Evolutionary conservation across 2,888 invertebrate genomes (phyloP), one percentile per base, ranked within the genome.

Genomic region (Hydrotaea diabolus): DNA sequence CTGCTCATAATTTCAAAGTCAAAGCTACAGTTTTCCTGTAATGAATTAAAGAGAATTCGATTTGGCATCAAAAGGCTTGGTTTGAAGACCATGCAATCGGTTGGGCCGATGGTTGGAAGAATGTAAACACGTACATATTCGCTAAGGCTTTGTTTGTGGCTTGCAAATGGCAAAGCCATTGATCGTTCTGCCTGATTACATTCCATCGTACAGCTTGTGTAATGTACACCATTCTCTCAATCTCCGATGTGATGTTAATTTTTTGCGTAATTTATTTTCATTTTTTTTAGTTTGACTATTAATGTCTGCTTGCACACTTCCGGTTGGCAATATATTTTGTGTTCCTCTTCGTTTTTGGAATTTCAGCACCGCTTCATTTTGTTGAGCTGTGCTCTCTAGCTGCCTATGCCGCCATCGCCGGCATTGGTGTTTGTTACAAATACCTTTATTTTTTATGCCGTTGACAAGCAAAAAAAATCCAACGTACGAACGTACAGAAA

Each of bases 181-280:
- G 72, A 81, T 64, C 74, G 82, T 82, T 82, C 49, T 69, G 74
- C 74, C 74, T 77, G 49, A 49, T n/a, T 49, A n/a, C 49, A 13
- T 11, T 13, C 43, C 43, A 43, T 11, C 43, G 13, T 11, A 43
- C 13, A 43, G 2, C 13, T 43, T 43, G 2, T 11, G 43, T 13
- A 4, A 43, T 43, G 9, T 43, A 11, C 15, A 11, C 43, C 43
- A 43, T 43, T 43, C 43, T 13, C 43, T 43, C 43, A n/a, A 49
- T 13, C 43, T 15, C n/a, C 49, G 1, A n/a, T 0, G 3, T 49
- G 2, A 15, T 49, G 49, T 49, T 15, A 49, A 49, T 49, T 49
- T 49, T 49, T 49, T 4, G 15, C 15, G 1, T 15, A 2, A 13
- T 43, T 43, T 43, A 7, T 9, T 15, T 43, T 15, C 15, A 43